Base-by-base conservation (phyloP, 2,797 vertebrate species). In the Champsocephalus esox region DNA sequence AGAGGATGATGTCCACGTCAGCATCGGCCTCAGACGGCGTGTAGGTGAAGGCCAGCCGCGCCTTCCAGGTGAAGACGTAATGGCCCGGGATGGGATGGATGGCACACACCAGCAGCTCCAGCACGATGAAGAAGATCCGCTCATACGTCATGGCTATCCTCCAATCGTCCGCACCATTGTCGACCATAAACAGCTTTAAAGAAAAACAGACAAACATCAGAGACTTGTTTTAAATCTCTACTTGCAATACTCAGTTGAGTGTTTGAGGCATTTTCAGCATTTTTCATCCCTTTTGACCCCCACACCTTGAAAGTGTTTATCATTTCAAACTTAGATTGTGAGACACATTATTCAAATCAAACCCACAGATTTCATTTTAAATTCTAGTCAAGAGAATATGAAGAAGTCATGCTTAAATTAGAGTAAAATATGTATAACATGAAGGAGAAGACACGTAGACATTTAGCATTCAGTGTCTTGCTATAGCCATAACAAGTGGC, bases 161-260 rank as follows among this genome's bases (percentile, higher is more conserved):
- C 97, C 97, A 98, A 92, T 99, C 97, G 43, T 98, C 97, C 0
- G 97, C 97, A 41, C 97, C 97, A 12, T 97, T 98, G 92, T 99
- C 97, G 80, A 98, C 97, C 97, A 99, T 97, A 93, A 99, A 99
- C 58, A 99, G 96, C 97, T 99, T 38, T 38, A 89, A 0, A 1
- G 69, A 46, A 34, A 63, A 66, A 66, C 17, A 72, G 8, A 59
- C 11, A 79, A 0, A 43, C 5, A 34, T 11, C 1, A 44, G 56
- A 3, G 7, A 63, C 2, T 38, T 45, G 38, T 41, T 38, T 79
- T n/a, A 69, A 14, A 16, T 12, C 16, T 46, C 73, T 13, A 10
- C 32, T 46, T 11, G 12, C 8, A 6, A 34, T 65, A 12, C 44
- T 64, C 24, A 12, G 12, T 52, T 73, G 44, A 4, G 12, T 28